A percentile compares a stretch with the other conserved stretches of the same genome.
Evolutionary conservation across 2,888 invertebrate species (phyloP).

Genomic region (Dasysyrphus tricinctus): DNA sequence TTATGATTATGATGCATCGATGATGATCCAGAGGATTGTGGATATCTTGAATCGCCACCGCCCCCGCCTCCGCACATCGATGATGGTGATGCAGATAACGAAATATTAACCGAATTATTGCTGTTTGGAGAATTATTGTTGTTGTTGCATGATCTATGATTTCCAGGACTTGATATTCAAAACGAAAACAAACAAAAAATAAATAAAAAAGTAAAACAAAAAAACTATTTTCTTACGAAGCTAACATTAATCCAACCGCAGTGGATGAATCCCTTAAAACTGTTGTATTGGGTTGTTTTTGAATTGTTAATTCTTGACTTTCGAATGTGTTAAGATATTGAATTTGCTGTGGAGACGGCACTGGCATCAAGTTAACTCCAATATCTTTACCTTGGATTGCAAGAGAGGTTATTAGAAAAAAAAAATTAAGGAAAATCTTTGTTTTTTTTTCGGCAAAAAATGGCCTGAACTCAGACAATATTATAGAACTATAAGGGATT

Average conservation of each 20-base stretch:
- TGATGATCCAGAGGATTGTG: slow-evolving; percentile 59
- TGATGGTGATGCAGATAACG: slow-evolving; percentile 57
- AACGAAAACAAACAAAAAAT: slow-evolving; percentile 55
- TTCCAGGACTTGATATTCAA: slow-evolving; percentile 51
- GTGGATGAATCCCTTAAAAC: slow-evolving; percentile 59
- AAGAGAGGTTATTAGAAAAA: background rate
- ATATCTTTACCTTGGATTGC: slow-evolving; percentile 68
- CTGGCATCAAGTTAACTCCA: slow-evolving; percentile 92
- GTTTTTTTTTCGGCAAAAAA: background rate
- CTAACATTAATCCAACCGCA: slow-evolving; percentile 62
- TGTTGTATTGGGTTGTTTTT: slow-evolving; percentile 95
- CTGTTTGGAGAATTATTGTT: slow-evolving; percentile 60
- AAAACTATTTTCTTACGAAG: slow-evolving; percentile 83
- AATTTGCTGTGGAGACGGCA: slow-evolving; percentile 98
- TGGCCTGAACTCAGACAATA: background rate
- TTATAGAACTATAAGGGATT: background rate
- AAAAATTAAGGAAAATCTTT: background rate
- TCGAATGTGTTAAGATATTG: slow-evolving; percentile 97
- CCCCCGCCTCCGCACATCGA: slow-evolving; percentile 42
- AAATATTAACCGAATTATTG: slow-evolving; percentile 57
- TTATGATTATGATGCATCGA: slow-evolving; percentile 54
- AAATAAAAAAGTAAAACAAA: slow-evolving; percentile 25
- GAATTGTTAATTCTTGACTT: slow-evolving; percentile 97
- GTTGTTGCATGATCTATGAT: slow-evolving; percentile 68
- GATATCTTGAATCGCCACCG: slow-evolving; percentile 60